Base-by-base conservation (phyloP, 2,797 vertebrate genomes). In the Parauchenoglanis ngamensis region DNA sequence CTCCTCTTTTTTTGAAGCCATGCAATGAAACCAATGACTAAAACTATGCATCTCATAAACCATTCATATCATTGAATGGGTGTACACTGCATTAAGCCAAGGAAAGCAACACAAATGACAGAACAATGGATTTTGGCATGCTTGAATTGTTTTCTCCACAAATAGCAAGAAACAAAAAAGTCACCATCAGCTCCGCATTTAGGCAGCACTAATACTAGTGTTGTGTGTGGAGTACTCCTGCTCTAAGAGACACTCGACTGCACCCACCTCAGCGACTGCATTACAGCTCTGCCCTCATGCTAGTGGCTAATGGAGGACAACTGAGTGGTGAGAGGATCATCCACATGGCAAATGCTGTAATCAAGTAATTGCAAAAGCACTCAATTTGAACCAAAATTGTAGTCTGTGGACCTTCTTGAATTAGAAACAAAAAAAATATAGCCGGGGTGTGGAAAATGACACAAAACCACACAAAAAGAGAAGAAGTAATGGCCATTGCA, bases 231-330 rank as follows among this genome's bases (percentile, higher is more conserved):
- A 79, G 56, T 59, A 63, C 35, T n/a, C 59, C 57, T 81, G 59
- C 40, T 49, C 57, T 80, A 25, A 46, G 8, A 44, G 57, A 23
- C 78, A 63, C 78, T 63, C 63, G 79, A 63, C 19, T 2, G 35
- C 79, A 81, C 57, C 63, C 4, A 10, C n/a, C n/a, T 54, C 8
- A 44, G 70, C 7, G 10, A 49, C 72, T 2, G 23, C 28, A 35
- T 28, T 81, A 81, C 57, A 81, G 56, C 35, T 25, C 56, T 79
- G 54, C 54, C 28, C 57, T 61, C 78, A 61, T 44, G 21, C 35
- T 59, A 35, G 54, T 21, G 4, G 78, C 78, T 80, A 80, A 80
- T 61, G 78, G 78, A 61, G 56, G 56, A 40, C 56, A 61, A 19
- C 54, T 0, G 12, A 59, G 31, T n/a, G 31, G 21, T 61, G 31